Evolutionary conservation across 2,888 invertebrate genomes (phyloP).

Genomic region (Acrobasis repandana): DNA sequence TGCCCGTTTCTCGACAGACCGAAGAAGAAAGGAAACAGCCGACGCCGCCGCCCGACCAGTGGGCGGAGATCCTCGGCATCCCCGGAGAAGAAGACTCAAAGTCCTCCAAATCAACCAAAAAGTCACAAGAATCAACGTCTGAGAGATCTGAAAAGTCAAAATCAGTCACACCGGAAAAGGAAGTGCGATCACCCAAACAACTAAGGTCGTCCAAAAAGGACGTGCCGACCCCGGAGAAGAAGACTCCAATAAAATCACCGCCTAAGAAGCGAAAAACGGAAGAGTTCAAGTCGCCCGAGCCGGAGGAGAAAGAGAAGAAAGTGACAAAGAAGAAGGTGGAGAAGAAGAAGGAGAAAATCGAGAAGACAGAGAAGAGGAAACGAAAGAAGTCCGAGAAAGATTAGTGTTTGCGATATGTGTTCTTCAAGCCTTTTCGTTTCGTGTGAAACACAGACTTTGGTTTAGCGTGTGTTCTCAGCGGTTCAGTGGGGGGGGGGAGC

Average conservation of each 20-base stretch:
- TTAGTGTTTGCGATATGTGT: slow-evolving; percentile 74
- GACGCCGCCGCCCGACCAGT: slow-evolving; percentile 74
- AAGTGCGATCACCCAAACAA: slow-evolving; percentile 58
- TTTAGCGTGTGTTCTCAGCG: slow-evolving; percentile 12
- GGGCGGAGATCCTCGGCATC: slow-evolving; percentile 76
- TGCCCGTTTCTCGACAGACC: slow-evolving; percentile 32
- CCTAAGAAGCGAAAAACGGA: slow-evolving; percentile 62
- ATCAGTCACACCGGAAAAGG: slow-evolving; percentile 48
- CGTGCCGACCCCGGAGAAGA: slow-evolving; percentile 47
- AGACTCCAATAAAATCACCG: slow-evolving; percentile 57
- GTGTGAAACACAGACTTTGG: slow-evolving; percentile 17
- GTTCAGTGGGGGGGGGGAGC: not conserved
- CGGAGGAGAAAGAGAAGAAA: slow-evolving; percentile 49
- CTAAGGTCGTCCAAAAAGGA: slow-evolving; percentile 67
- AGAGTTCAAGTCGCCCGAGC: slow-evolving; percentile 52
- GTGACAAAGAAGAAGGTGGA: slow-evolving; percentile 34
- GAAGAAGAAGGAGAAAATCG: slow-evolving; percentile 43
- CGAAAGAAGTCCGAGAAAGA: slow-evolving; percentile 72
- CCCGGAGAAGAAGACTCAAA: slow-evolving; percentile 57
- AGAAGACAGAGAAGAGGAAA: slow-evolving; percentile 50
- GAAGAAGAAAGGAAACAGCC: slow-evolving; percentile 71
- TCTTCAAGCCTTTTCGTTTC: slow-evolving; percentile 45
- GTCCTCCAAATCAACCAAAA: slow-evolving; percentile 33
- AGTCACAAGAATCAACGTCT: slow-evolving; percentile 32
- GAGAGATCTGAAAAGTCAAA: slow-evolving; percentile 35